Conservation (phyloP, 2,888 invertebrate genomes). For the Allolobophora icterica region DNA sequence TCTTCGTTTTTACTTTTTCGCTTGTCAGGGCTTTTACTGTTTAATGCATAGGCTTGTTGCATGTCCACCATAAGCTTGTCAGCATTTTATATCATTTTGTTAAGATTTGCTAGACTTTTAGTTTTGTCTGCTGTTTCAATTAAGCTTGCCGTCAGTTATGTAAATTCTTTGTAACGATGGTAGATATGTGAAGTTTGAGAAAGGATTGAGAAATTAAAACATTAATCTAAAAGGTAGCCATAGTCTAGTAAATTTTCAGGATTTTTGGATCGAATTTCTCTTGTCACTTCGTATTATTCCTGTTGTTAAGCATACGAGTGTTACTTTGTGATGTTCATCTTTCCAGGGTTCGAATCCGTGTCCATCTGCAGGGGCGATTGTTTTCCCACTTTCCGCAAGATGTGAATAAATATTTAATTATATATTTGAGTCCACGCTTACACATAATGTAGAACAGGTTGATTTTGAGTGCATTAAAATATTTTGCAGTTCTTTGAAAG, state of each 20-base stretch:
- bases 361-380: too few relatives aligned
- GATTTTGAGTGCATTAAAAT: not conserved
- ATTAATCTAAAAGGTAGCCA: too few relatives aligned
- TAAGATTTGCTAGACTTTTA: not conserved
- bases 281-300: not conserved
- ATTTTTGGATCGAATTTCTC: not conserved
- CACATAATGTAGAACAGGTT: not conserved
- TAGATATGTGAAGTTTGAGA: not conserved
- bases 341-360: not conserved
- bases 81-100: not conserved
- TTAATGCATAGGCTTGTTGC: not conserved
- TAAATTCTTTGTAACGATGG: not conserved
- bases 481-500: not conserved
- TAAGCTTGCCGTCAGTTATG: not conserved
- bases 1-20: not conserved
- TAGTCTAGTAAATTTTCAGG: not conserved
- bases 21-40: not conserved
- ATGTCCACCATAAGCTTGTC: not conserved
- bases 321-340: slow-evolving; percentile 1
- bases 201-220: not conserved
- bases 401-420: not conserved
- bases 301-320: not conserved
- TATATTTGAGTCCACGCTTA: not conserved
- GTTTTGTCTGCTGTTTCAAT: not conserved
- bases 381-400: not conserved